Base-by-base conservation (phyloP, 2,797 vertebrate genomes). In the Xenentodon cancila region DNA sequence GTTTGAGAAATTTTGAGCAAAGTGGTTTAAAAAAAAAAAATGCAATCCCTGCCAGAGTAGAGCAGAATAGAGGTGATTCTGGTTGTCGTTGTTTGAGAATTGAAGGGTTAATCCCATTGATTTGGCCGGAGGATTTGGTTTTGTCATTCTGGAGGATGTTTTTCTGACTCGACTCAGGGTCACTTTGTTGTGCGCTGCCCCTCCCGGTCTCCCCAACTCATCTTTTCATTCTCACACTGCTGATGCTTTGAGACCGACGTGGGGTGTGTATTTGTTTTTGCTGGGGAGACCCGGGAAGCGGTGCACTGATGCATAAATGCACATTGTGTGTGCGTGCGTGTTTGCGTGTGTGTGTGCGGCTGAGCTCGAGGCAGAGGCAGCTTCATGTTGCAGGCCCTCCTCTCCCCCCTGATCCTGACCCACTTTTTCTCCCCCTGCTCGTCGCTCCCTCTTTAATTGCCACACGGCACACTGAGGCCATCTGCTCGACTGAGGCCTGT, bases 401-500 rank as follows among this genome's bases (percentile, higher is more conserved):
- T 79, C 69, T 42, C 63, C 77, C 59, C 64, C 67, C 75, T 81
- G 73, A 84, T 88, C 83, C 86, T 92, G 91, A 91, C 91, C 92
- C 91, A 92, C 88, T 92, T 91, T 88, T 66, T 77, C 37, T 46
- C 77, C 80, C 53, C 42, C 46, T 46, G 79, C 85, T 78, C 81
- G 77, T 79, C 84, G 86, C 91, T 93, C 88, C 82, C 92, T 92
- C 90, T 95, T 87, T 82, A 93, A 90, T 92, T 94, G 94, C 93
- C 89, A 92, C 93, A 89, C 93, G 88, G 92, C 93, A 92, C 90
- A 87, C 93, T 93, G 82, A 94, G 92, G 92, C 95, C 96, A 97
- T 98, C 96, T 98, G 96, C 94, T 96, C 94, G 75, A 79, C 91
- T 74, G 91, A 85, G 84, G 92, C 85, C 92, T 84, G 92, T 97